Evolutionary conservation across 2,113 vertebrate genomes (phyloP).

Genomic region (Mobula hypostoma): DNA sequence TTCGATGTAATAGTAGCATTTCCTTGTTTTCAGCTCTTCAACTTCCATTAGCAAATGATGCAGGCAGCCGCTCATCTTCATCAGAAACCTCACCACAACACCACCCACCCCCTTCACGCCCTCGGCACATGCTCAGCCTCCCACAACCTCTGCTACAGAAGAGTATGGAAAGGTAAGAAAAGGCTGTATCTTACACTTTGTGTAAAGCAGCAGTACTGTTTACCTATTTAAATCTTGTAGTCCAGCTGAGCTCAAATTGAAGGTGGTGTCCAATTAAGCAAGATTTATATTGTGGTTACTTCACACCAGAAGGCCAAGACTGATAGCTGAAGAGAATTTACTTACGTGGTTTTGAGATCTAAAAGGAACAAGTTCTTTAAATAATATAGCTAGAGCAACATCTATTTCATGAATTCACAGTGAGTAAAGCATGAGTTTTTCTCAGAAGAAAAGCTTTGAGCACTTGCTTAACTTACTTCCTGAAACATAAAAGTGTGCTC

Average conservation of each 20-base stretch:
- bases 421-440: not conserved
- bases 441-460: no score
- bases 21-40: constrained; percentile 62
- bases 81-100: constrained; percentile 81
- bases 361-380: not conserved
- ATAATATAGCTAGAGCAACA: not conserved
- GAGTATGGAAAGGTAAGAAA: constrained; percentile 78
- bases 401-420: not conserved
- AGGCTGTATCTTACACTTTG: not conserved
- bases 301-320: not conserved
- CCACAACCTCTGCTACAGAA: constrained; percentile 66
- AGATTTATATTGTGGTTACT: not conserved
- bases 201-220: not conserved
- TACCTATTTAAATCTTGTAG: not conserved
- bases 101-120: constrained; percentile 59
- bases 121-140: constrained; percentile 74
- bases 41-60: constrained; percentile 79
- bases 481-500: not conserved
- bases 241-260: not conserved
- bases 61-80: constrained; percentile 75
- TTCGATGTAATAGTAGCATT: not conserved
- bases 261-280: not conserved
- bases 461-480: no score
- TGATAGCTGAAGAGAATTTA: not conserved
- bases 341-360: not conserved